These are phyloP conservation scores for Mixornis gularis DNA, from an alignment of 2,113 vertebrate species.

Conservation along the genomic window DNA sequence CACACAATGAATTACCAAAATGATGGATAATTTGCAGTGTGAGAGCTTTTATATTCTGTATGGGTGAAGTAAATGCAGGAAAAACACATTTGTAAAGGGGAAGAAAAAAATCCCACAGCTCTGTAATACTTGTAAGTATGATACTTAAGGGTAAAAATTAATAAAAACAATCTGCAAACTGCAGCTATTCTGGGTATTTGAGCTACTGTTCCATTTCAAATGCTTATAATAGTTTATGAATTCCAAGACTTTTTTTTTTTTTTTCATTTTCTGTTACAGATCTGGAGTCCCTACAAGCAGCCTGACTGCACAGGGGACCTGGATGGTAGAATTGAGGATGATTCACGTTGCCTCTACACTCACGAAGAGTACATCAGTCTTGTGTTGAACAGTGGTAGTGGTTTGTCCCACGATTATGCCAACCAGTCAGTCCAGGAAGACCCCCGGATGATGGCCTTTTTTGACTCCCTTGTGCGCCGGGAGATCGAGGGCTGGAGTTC, in stretches of 20 bases:
- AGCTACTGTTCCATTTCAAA: background rate
- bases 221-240: background rate
- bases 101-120: background rate
- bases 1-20: conserved; percentile 25
- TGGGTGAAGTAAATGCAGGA: background rate
- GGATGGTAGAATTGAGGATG: conserved; percentile 90
- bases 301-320: conserved; percentile 91
- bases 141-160: background rate
- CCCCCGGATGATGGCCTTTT: conserved; percentile 98
- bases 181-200: background rate
- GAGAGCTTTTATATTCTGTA: background rate
- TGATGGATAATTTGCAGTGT: background rate
- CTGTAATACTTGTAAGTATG: background rate
- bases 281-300: conserved; percentile 97
- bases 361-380: conserved; percentile 98
- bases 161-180: background rate
- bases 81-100: background rate
- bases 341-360: conserved; percentile 92
- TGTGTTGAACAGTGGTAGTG: conserved; percentile 94
- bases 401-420: conserved; percentile 94
- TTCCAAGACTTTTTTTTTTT: background rate
- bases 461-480: conserved; percentile 93
- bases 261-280: conserved; percentile 65
- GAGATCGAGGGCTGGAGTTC: conserved; percentile 99
- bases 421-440: conserved; percentile 97